A percentile compares a stretch with the other conserved stretches of the same genome.
These are phyloP conservation scores for Agrypnia vestita DNA, from an alignment of 1,140 invertebrate species.

Conservation along the genomic window DNA sequence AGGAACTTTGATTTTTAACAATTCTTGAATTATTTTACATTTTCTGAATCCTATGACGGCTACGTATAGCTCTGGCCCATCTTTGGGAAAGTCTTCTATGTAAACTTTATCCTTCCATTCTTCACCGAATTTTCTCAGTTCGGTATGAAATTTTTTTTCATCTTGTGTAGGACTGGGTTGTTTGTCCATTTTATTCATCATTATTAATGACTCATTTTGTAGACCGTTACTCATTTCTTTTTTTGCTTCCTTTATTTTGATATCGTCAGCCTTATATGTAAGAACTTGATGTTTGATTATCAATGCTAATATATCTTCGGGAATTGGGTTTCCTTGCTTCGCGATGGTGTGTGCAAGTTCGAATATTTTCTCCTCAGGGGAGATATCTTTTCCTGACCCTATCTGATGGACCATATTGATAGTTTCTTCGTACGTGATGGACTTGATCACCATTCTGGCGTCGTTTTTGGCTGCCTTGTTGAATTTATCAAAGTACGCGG, in stretches of 20 bases:
- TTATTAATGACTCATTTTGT: conserved; percentile 65
- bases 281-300: conserved; percentile 69
- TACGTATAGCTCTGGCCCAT: conserved; percentile 73
- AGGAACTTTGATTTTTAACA: conserved; percentile 71
- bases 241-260: conserved; percentile 66
- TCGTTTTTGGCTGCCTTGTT: conserved; percentile 67
- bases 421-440: conserved; percentile 70
- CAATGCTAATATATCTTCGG: conserved; percentile 66
- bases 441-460: conserved; percentile 70
- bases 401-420: conserved; percentile 70
- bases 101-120: conserved; percentile 73
- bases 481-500: conserved; percentile 68
- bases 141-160: conserved; percentile 70
- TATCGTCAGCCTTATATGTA: conserved; percentile 68
- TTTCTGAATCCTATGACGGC: conserved; percentile 73
- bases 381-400: conserved; percentile 67
- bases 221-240: conserved; percentile 67
- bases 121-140: conserved; percentile 70
- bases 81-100: conserved; percentile 71
- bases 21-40: conserved; percentile 65
- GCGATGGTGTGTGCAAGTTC: conserved; percentile 66
- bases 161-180: conserved; percentile 57
- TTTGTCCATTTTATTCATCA: conserved; percentile 63
- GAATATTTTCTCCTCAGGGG: conserved; percentile 68
- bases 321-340: conserved; percentile 68